Evolutionary conservation across 2,888 invertebrate genomes (phyloP).

Genomic region (Gandaritis pyraliata): DNA sequence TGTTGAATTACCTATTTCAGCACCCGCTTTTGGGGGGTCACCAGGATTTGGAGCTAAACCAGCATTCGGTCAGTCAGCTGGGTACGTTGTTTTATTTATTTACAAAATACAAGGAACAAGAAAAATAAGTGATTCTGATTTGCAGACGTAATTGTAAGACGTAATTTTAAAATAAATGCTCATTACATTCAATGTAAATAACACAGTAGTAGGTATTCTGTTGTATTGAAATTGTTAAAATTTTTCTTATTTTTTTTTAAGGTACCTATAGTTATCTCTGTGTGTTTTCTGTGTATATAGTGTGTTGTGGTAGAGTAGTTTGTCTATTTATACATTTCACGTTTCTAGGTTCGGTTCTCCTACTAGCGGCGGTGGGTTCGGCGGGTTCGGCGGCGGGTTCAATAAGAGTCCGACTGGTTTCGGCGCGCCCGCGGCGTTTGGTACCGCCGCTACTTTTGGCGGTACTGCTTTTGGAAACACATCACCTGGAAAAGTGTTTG

Average conservation of each 20-base stretch:
- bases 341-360: conserved; percentile 62
- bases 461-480: conserved; percentile 80
- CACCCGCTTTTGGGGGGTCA: conserved; percentile 71
- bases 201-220: no score
- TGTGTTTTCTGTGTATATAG: no score
- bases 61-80: conserved; percentile 68
- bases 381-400: conserved; percentile 67
- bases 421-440: conserved; percentile 78
- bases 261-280: no score
- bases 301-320: no score
- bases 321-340: neutral
- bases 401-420: conserved; percentile 74
- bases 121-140: no score
- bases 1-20: conserved; percentile 45
- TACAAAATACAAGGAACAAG: neutral
- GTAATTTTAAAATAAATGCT: no score
- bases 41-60: conserved; percentile 75
- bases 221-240: no score
- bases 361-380: conserved; percentile 50
- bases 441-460: conserved; percentile 79
- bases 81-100: conserved; percentile 48
- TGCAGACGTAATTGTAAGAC: no score
- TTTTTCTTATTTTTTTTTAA: no score
- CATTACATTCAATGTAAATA: no score
- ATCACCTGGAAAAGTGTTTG: conserved; percentile 75